Evolutionary conservation across 1,140 invertebrate species (phyloP).

Genomic region (Yoshiicerus persimilis): DNA sequence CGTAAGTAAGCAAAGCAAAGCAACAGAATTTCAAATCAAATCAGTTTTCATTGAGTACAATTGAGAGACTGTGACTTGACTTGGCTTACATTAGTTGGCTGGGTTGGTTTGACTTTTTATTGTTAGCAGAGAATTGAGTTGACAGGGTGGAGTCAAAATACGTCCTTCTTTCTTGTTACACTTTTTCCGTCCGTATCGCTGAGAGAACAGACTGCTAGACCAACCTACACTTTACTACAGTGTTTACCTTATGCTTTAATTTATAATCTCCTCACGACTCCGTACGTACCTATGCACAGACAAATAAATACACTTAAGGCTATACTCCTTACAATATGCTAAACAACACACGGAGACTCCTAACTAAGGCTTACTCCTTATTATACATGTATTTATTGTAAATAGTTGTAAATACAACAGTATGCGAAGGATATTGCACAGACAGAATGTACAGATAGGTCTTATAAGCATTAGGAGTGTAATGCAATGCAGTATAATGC

Average conservation of each 20-base stretch:
- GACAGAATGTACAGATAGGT: neutral
- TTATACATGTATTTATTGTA: neutral
- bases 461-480: neutral
- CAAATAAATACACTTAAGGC: too few species aligned
- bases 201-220: neutral
- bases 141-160: conserved; percentile 21
- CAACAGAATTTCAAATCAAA: neutral
- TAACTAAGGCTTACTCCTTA: neutral
- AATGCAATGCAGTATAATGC: neutral
- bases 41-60: conserved; percentile 2
- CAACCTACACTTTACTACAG: neutral
- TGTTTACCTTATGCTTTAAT: neutral
- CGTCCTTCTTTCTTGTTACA: conserved; percentile 16
- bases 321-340: too few species aligned
- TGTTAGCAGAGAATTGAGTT: conserved; percentile 13
- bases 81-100: neutral
- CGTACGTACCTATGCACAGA: neutral
- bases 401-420: neutral
- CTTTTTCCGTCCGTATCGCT: neutral
- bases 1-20: neutral
- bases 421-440: neutral
- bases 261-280: neutral
- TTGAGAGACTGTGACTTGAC: neutral
- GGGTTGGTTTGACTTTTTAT: neutral
- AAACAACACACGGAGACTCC: too few species aligned